Evolutionary conservation across 2,888 invertebrate species (phyloP), one percentile per base, ranked within the genome.

Genomic region (Lithophane ornitopus): DNA sequence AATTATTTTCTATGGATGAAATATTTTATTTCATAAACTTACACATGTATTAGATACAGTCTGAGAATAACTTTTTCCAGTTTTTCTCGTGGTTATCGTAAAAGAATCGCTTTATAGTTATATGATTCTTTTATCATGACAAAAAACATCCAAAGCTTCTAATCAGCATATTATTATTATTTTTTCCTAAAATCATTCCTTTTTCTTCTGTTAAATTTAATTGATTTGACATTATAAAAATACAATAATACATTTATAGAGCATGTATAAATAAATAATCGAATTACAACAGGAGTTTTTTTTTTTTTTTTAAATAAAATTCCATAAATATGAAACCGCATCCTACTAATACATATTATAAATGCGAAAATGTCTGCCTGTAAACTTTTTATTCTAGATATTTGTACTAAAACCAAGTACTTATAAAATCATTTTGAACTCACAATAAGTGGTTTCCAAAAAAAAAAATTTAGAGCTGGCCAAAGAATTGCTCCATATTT

Each of bases 11-110:
- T 73, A 26, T 28, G 7, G 2, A 16, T 44, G 19, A n/a, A 46
- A 46, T 44, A 56, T 63, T 75, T 68, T 52, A 1, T 54, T 58
- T 28, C 26, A 28, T 0, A 44, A 62, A 49, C 46, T 41, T 78
- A 44, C 19, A 59, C 26, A 34, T 34, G 34, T 34, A 34, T 34
- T 34, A 34, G 34, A 6, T 59, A 39, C 19, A 34, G 39, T 34
- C n/a, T 58, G 7, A 22, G 19, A 28, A 22, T 39, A 26, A 1
- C 1, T 49, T 46, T 54, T n/a, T 46, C 1, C 19, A 28, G 9
- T 26, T 11, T 61, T 54, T 12, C 12, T 19, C 19, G 8, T 28
- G 7, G 14, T 14, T 56, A n/a, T 56, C 3, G 56, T 26, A 12
- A n/a, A 52, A 11, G 0, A 16, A 16, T 16, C 16, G 1, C 16